Conservation (phyloP, 2,888 invertebrate genomes). For the Tuta absoluta region DNA sequence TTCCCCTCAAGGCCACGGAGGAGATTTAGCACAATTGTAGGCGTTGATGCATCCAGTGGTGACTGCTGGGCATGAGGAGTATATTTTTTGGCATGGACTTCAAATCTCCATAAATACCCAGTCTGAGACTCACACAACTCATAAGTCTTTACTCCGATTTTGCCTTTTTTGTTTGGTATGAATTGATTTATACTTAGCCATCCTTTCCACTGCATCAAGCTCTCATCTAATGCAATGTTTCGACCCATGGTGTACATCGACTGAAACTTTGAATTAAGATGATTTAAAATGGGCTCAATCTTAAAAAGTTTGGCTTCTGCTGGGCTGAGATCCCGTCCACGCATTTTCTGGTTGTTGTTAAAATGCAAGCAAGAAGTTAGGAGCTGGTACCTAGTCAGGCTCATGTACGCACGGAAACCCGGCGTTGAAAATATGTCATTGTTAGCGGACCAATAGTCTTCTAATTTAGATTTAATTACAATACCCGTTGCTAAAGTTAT, state of each 20-base stretch:
- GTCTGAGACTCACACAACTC: constrained; percentile 40
- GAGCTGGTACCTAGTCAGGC: no score
- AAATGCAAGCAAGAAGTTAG: no score
- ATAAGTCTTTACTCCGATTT: constrained; percentile 38
- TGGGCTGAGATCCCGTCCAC: constrained; percentile 6
- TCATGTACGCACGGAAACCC: no score
- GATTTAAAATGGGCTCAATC: constrained; percentile 27
- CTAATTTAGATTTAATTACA: not conserved
- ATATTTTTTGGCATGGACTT: constrained; percentile 29
- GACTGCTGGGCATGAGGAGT: not conserved
- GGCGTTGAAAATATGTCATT: no score
- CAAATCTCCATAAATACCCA: constrained; percentile 29
- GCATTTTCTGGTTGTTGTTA: not conserved
- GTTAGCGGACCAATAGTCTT: no score
- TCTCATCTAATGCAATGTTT: constrained; percentile 31
- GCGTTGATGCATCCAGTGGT: constrained; percentile 4
- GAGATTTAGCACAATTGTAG: not conserved
- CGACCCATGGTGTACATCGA: constrained; percentile 9
- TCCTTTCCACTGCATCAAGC: constrained; percentile 30
- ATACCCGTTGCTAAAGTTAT: not conserved
- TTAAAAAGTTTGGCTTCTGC: constrained; percentile 33
- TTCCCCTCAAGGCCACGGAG: constrained; percentile 12
- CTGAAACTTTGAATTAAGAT: constrained; percentile 24
- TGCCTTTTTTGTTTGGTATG: constrained; percentile 36
- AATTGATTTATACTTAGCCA: constrained; percentile 43